Evolutionary conservation across 2,888 invertebrate genomes (phyloP), one percentile per base, ranked within the genome.

Genomic region (Desoria tigrina): DNA sequence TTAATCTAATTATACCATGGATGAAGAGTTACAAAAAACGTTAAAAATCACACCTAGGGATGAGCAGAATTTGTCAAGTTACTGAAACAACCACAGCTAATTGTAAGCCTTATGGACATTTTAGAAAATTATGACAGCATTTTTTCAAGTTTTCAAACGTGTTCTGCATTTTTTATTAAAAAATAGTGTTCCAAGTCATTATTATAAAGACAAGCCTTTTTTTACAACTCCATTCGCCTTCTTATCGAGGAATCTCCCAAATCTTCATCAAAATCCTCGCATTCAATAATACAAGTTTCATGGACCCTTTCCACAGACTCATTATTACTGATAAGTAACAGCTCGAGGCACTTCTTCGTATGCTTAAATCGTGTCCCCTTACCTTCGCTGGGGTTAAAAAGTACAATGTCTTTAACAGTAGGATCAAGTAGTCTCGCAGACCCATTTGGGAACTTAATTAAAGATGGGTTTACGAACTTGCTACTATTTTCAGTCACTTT

Each of bases 181-280:
- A n/a, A n/a, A n/a, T n/a, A n/a, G n/a, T n/a, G n/a, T n/a, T n/a
- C n/a, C n/a, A n/a, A n/a, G n/a, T n/a, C n/a, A n/a, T n/a, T n/a
- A n/a, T n/a, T n/a, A n/a, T n/a, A n/a, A n/a, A n/a, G n/a, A n/a
- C n/a, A n/a, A n/a, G n/a, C n/a, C n/a, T n/a, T n/a, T n/a, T n/a
- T n/a, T 32, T 11, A 32, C 32, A 32, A 32, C 32, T 32, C 32
- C 4, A 32, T 32, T 32, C 32, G 32, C 32, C 32, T 32, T 11
- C 6, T 11, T 32, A 32, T 7, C 4, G 32, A 11, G 6, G 11
- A 32, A 16, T 45, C 45, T 6, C 4, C 45, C 21, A 16, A 16
- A 45, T 45, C 45, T 21, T 16, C 45, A 45, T 45, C 45, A 45
- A 32, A 32, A 11, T 45, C 45, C n/a, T 45, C 45, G 16, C 45